Evolutionary conservation across 2,113 vertebrate species (phyloP).

Genomic region (Gallinago media): DNA sequence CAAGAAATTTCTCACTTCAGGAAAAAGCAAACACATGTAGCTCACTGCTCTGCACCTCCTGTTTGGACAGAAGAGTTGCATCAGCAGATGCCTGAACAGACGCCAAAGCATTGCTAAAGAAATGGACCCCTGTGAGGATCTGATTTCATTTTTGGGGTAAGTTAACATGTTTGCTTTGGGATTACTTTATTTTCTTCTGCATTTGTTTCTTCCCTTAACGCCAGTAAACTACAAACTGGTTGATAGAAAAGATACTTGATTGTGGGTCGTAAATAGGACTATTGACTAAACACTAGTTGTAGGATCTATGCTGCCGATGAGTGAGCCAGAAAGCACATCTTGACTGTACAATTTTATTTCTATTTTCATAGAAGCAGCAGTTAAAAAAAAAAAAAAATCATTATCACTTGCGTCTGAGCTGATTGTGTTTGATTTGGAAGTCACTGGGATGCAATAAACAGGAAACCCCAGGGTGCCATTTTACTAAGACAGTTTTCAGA

Average conservation of each 20-base stretch:
- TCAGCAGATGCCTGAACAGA: not conserved
- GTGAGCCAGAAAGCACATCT: not conserved
- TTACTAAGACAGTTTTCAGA: conserved; percentile 43
- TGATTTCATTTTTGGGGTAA: not conserved
- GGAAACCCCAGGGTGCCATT: conserved; percentile 46
- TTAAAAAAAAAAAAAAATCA: conserved; percentile 6
- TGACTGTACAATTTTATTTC: not conserved
- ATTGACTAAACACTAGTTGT: not conserved
- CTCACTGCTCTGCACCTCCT: not conserved
- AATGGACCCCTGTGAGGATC: not conserved
- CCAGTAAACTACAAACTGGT: not conserved
- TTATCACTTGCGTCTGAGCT: not conserved
- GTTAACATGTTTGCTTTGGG: not conserved
- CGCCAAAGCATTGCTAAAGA: not conserved
- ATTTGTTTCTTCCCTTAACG: not conserved
- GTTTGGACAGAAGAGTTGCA: not conserved
- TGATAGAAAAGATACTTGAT: not conserved
- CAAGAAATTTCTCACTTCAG: not conserved
- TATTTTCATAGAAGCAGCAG: conserved; percentile 24
- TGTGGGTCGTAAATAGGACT: not conserved
- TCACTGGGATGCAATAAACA: conserved; percentile 49
- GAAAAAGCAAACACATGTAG: not conserved
- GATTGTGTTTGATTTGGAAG: conserved; percentile 57
- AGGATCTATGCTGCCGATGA: accelerated
- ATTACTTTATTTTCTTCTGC: not conserved